phyloP scores from a whole-genome alignment of 2,797 vertebrate species.

The Silurus aristotelis region DNA sequence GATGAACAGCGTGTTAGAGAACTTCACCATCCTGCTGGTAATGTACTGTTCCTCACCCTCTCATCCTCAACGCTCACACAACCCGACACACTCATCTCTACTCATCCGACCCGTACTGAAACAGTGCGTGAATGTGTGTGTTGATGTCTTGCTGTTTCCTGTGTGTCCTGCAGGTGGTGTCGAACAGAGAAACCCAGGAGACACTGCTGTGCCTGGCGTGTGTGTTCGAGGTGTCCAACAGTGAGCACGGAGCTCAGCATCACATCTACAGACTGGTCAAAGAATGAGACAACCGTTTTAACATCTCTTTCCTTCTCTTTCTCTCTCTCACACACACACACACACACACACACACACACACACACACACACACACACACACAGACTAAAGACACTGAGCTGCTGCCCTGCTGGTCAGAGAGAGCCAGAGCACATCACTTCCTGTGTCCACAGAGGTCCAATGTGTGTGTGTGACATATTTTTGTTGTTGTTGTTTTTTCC shows the following conservation, averaged over 20 bases:
- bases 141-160: background rate
- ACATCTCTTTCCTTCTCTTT: background rate
- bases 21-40: conserved; percentile 98
- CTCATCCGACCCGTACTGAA: no score
- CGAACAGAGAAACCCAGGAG: conserved; percentile 98
- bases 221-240: conserved; percentile 99
- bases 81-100: no score
- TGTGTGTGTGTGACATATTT: background rate
- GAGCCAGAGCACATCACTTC: conserved; percentile 65
- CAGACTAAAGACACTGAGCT: conserved; percentile 24
- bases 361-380: conserved; percentile 37
- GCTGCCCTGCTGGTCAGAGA: conserved; percentile 46
- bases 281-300: conserved; percentile 79
- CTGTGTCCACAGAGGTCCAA: conserved; percentile 55
- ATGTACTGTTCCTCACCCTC: conserved; percentile 32
- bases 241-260: conserved; percentile 97
- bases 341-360: conserved; percentile 43
- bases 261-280: conserved; percentile 98
- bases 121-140: background rate
- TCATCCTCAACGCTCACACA: no score
- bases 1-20: conserved; percentile 99
- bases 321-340: background rate
- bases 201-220: conserved; percentile 98
- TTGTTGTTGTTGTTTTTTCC: no score
- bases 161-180: conserved; percentile 85